Evolutionary conservation across 2,888 invertebrate species (phyloP).

Genomic region (Pardosa pseudoannulata): DNA sequence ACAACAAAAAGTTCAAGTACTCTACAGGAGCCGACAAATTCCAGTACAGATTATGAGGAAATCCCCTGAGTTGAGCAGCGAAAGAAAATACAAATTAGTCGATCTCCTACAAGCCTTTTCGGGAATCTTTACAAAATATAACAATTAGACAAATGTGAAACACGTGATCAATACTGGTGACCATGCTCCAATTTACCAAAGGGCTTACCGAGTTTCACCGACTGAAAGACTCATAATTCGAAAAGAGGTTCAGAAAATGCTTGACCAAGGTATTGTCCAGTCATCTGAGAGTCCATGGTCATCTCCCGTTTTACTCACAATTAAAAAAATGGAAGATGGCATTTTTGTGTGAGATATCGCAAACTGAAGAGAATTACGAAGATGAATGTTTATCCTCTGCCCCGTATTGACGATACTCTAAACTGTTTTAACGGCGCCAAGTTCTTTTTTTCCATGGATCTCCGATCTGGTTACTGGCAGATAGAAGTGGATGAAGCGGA

Average conservation of each 20-base stretch:
- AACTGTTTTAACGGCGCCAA: neutral
- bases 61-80: too few species aligned
- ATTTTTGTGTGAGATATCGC: constrained; percentile 14
- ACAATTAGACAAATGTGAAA: too few species aligned
- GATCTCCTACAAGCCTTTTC: too few species aligned
- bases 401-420: neutral
- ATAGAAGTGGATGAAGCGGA: constrained; percentile 1
- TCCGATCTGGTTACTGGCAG: constrained; percentile 3
- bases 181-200: neutral
- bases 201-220: neutral
- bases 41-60: too few species aligned
- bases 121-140: too few species aligned
- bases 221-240: neutral
- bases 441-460: constrained; percentile 7
- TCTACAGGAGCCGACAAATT: too few species aligned
- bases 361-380: neutral
- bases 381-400: constrained; percentile 1
- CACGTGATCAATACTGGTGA: neutral
- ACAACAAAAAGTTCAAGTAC: too few species aligned
- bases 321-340: constrained; percentile 3
- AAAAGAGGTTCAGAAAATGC: too few species aligned
- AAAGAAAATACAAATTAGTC: too few species aligned
- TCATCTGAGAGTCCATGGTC: constrained; percentile 14
- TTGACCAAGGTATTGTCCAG: too few species aligned
- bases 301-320: neutral